A percentile compares a stretch with the other conserved stretches of the same genome.
Conservation (phyloP, 2,888 invertebrate genomes). For the Erpobdella octoculata region DNA sequence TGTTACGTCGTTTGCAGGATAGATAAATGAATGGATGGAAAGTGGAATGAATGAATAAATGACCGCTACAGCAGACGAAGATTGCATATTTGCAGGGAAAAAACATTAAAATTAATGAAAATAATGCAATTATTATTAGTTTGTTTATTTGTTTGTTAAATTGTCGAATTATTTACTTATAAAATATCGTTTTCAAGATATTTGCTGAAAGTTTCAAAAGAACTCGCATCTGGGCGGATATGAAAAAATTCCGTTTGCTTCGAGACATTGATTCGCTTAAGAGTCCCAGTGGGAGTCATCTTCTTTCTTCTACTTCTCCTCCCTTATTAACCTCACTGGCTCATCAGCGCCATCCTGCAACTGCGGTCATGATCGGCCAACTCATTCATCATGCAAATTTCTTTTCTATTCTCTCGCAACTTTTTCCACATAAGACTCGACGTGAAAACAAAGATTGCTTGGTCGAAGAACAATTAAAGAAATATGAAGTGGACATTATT, state of each 20-base stretch:
- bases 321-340: constrained; percentile 6
- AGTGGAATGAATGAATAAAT: constrained; percentile 9
- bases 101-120: no score
- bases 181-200: no score
- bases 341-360: not conserved
- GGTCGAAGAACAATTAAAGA: not conserved
- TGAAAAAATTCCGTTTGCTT: constrained; percentile 11
- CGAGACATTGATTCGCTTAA: constrained; percentile 5
- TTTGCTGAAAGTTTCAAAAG: no score
- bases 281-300: not conserved
- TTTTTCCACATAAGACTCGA: no score
- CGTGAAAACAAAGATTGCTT: not conserved
- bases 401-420: no score
- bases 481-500: constrained; percentile 1
- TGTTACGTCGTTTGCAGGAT: constrained; percentile 15
- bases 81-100: no score
- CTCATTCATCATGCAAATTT: no score
- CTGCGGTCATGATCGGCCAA: no score
- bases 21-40: constrained; percentile 10
- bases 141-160: no score
- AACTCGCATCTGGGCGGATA: not conserved
- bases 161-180: no score
- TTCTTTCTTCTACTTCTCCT: not conserved
- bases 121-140: no score
- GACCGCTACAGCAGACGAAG: no score